phyloP scores from a whole-genome alignment of 2,888 invertebrate species.

The Heteromurus nitidus region DNA sequence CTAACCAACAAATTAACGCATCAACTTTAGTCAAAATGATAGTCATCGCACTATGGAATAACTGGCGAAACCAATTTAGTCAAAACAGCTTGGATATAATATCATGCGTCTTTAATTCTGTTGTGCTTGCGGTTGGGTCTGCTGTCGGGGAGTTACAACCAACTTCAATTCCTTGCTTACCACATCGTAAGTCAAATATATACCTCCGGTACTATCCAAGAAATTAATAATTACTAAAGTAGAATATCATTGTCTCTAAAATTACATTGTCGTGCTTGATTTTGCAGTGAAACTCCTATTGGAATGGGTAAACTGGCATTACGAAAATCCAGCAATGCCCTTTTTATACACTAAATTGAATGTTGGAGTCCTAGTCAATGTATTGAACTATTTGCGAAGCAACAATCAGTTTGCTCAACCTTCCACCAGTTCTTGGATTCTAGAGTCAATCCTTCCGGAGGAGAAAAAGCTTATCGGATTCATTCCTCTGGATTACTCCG shows the following conservation, averaged over 20 bases:
- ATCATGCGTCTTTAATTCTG: slow-evolving; percentile 68
- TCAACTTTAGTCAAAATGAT: slow-evolving; percentile 71
- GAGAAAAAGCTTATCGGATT: slow-evolving; percentile 72
- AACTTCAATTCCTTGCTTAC: slow-evolving; percentile 55
- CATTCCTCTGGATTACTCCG: slow-evolving; percentile 67
- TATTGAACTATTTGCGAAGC: slow-evolving; percentile 67
- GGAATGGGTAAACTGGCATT: slow-evolving; percentile 70
- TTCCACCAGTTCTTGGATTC: slow-evolving; percentile 57
- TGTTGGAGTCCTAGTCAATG: slow-evolving; percentile 65
- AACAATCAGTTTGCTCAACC: slow-evolving; percentile 52
- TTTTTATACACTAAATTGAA: slow-evolving; percentile 64
- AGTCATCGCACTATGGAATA: slow-evolving; percentile 70
- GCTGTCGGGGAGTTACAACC: slow-evolving; percentile 40
- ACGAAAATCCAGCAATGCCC: slow-evolving; percentile 44
- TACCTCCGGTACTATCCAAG: no score
- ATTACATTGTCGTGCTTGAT: slow-evolving; percentile 15
- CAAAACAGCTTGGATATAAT: slow-evolving; percentile 67
- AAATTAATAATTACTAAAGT: not conserved
- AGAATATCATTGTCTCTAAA: not conserved
- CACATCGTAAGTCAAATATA: slow-evolving; percentile 72
- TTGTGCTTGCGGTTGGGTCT: slow-evolving; percentile 66
- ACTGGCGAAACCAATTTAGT: slow-evolving; percentile 68
- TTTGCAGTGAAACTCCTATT: slow-evolving; percentile 72
- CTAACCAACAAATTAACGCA: slow-evolving; percentile 66
- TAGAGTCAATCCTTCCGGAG: slow-evolving; percentile 71